These are phyloP conservation scores for Chanos chanos DNA, from an alignment of 2,797 vertebrate species.

Conservation along the genomic window DNA sequence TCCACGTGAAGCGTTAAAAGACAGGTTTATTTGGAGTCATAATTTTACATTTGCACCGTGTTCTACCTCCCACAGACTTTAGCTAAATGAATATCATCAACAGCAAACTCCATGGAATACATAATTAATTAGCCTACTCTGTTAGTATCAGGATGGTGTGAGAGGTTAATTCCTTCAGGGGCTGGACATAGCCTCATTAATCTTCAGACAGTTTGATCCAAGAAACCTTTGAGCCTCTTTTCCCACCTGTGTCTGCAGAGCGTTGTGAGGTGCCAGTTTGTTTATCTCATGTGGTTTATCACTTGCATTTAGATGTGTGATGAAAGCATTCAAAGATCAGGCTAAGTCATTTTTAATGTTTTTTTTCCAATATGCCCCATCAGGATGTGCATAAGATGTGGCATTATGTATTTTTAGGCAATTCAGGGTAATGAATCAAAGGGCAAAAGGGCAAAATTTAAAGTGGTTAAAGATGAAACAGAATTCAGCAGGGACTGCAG, in stretches of 20 bases:
- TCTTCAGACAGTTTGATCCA: conserved; percentile 3
- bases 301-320: background rate
- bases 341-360: background rate
- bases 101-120: conserved; percentile 7
- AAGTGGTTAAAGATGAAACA: too few relatives aligned
- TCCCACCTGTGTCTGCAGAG: background rate
- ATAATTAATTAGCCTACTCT: conserved; percentile 23
- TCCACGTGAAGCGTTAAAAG: too few relatives aligned
- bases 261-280: background rate
- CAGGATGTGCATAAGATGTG: too few relatives aligned
- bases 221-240: conserved; percentile 9
- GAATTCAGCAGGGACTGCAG: too few relatives aligned
- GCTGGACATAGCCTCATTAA: conserved; percentile 17
- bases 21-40: too few relatives aligned
- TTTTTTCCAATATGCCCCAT: too few relatives aligned
- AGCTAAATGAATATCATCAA: background rate
- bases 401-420: too few relatives aligned
- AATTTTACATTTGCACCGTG: background rate
- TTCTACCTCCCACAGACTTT: background rate
- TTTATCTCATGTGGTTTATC: background rate
- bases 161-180: conserved; percentile 6
- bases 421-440: too few relatives aligned
- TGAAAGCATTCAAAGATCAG: background rate
- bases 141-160: background rate
- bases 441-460: too few relatives aligned